A percentile compares a stretch with the other conserved stretches of the same genome.
Evolutionary conservation across 2,888 invertebrate species (phyloP).

Genomic region (Schrankia costaestrigalis): DNA sequence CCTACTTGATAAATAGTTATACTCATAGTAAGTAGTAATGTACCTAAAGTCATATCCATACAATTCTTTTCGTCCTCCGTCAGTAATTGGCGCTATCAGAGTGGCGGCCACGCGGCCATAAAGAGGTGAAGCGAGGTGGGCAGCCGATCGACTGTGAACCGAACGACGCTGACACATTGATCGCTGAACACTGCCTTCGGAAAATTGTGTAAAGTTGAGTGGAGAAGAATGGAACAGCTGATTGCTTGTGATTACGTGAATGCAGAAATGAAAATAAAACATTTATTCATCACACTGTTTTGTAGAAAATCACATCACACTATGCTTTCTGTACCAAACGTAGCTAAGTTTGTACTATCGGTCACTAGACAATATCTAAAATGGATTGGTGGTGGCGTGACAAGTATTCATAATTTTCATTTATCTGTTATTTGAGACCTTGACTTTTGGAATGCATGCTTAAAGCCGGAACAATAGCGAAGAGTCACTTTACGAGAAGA

Average conservation of each 20-base stretch:
- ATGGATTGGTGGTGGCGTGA: too few relatives aligned
- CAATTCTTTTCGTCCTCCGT: constrained; percentile 26
- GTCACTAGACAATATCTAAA: background rate
- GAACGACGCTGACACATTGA: constrained; percentile 14
- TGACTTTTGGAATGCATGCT: too few relatives aligned
- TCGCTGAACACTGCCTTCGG: constrained; percentile 2
- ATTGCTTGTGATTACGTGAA: too few relatives aligned
- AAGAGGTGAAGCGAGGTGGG: constrained; percentile 71
- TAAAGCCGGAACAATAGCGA: too few relatives aligned
- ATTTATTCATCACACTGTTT: too few relatives aligned
- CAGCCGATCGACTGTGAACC: constrained; percentile 50
- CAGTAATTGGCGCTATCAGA: constrained; percentile 73
- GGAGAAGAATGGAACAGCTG: constrained; percentile 4
- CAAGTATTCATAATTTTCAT: background rate
- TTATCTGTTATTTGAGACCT: background rate
- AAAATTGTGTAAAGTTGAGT: constrained; percentile 4
- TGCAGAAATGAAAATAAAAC: too few relatives aligned
- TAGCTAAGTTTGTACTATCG: too few relatives aligned
- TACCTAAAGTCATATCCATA: constrained; percentile 32
- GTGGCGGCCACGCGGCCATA: constrained; percentile 56
- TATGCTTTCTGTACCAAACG: too few relatives aligned
- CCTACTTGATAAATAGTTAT: too few relatives aligned
- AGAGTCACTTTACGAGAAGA: too few relatives aligned
- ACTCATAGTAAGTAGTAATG: too few relatives aligned
- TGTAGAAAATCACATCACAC: too few relatives aligned